Base-by-base conservation (phyloP, 2,888 invertebrate species). In the Danaus chrysippus region DNA sequence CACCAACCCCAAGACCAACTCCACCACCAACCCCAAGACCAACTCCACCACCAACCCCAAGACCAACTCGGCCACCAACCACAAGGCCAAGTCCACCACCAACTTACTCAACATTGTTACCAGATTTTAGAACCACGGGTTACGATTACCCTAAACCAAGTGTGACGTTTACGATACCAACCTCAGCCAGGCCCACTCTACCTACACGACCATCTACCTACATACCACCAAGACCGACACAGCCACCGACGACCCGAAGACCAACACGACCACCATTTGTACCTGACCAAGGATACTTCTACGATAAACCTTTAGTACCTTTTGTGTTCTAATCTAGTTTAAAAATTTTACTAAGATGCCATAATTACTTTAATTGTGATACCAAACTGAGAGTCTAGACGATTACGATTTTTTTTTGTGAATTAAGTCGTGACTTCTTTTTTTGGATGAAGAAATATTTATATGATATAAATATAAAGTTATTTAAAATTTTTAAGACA, bases 331-430 rank as follows among this genome's bases (percentile, higher is more conserved):
- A 86, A 81, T 68, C 69, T 78, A 79, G 67, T 54, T 55, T 68
- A 69, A 56, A 68, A 68, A 55, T 68, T 43, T 66, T 68, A 65
- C 64, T 70, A 67, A 67, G 71, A 65, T 74, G 73, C 75, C 75
- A 75, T 74, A 74, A 68, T 80, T 85, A 85, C 86, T 86, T 84
- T 87, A 86, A 84, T 82, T 87, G 87, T 89, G 87, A 90, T 90
- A 88, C 87, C 87, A 88, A 88, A 88, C 65, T 63, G 58, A 61
- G 69, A 63, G 59, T 58, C 62, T 62, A 61, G 58, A 46, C 53
- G 46, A 59, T 42, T 52, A 62, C 58, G 61, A 62, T 54, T 56
- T 62, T 56, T 62, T 56, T 44, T 34, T 44, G 11, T 19, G 53
- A 12, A 11, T 42, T 19, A 34, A 34, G 23, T 34, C 23, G 23